These are phyloP conservation scores for Stichopus horrens DNA, from an alignment of 53 echinoderm and acorn worm genomes.

Conservation along the genomic window DNA sequence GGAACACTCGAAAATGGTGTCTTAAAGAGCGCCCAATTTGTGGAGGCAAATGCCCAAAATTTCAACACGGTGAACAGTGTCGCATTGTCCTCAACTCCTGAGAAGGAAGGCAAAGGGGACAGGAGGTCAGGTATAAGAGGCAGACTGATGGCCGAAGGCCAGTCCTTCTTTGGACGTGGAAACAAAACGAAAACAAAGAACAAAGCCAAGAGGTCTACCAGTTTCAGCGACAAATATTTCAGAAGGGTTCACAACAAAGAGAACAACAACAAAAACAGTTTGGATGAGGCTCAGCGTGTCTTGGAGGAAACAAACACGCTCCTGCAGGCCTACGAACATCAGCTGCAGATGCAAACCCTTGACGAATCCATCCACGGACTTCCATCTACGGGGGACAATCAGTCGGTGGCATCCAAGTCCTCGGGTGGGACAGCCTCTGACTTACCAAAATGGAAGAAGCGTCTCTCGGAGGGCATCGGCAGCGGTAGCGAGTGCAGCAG, in stretches of 20 bases:
- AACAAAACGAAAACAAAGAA: conserved; percentile 22
- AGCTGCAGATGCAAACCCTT: conserved; percentile 59
- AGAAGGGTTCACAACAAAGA: conserved; percentile 19
- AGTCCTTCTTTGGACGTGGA: conserved; percentile 24
- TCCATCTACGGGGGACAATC: conserved; percentile 56
- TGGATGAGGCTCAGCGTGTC: conserved; percentile 59
- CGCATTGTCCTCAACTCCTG: not conserved
- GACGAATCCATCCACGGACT: conserved; percentile 69
- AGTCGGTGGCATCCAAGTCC: conserved; percentile 49
- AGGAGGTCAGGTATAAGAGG: conserved; percentile 8
- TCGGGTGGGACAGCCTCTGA: conserved; percentile 61
- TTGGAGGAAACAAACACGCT: conserved; percentile 61
- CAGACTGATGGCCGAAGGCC: conserved; percentile 17
- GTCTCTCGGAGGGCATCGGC: conserved; percentile 52
- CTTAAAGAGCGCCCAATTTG: conserved; percentile 72
- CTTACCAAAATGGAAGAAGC: conserved; percentile 52
- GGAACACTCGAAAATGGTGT: conserved; percentile 45
- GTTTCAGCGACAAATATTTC: conserved; percentile 42
- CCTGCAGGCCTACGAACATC: conserved; percentile 69
- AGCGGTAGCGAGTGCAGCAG: conserved; percentile 84
- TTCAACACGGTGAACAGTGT: conserved; percentile 59
- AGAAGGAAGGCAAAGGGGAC: conserved; percentile 1
- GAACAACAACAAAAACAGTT: conserved; percentile 51
- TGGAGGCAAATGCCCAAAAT: conserved; percentile 68
- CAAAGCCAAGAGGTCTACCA: conserved; percentile 32